Base-by-base conservation (phyloP, 2,888 invertebrate species). In the Elegia similella region DNA sequence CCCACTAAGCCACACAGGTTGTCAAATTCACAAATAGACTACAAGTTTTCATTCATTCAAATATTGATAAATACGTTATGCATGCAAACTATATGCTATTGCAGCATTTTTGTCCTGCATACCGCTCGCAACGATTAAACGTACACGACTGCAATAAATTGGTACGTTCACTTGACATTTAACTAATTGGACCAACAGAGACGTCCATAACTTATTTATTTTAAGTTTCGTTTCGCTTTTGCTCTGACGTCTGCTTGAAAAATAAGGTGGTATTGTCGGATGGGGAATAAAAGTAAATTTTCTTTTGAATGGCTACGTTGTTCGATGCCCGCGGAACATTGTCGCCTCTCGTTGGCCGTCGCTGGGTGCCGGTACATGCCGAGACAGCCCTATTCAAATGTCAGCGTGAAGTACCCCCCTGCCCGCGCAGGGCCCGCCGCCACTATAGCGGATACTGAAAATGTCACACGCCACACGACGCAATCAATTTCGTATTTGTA, bases 401-500 rank as follows among this genome's bases (percentile, higher is more conserved):
- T 91, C 91, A 90, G 76, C 71, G 80, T 82, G 86, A 83, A 79
- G 77, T 76, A 76, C 74, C 68, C 73, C 63, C 67, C 76, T 70
- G 65, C 68, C 73, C 72, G 63, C 68, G 58, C 64, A 72, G 72
- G 70, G 75, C 70, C 68, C 76, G 74, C 64, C 75, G 73, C 44
- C 47, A 46, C 47, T 34, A 43, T 15, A 44, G 56, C 56, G 42
- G 76, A 78, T 82, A 82, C 89, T 88, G 82, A 89, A 64, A 90
- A 89, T 90, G 89, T 90, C 89, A 88, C 80, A 88, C 81, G 86
- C 82, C 86, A 86, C 86, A 87, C 88, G 87, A 85, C 83, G 89
- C 86, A 90, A 91, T 91, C 91, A 91, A 89, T 91, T 88, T 90
- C 89, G 83, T 83, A 91, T 91, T 90, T 89, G 91, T 90, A 89